Conservation (phyloP, 2,113 vertebrate species). For the Hippopotamus amphibius region DNA sequence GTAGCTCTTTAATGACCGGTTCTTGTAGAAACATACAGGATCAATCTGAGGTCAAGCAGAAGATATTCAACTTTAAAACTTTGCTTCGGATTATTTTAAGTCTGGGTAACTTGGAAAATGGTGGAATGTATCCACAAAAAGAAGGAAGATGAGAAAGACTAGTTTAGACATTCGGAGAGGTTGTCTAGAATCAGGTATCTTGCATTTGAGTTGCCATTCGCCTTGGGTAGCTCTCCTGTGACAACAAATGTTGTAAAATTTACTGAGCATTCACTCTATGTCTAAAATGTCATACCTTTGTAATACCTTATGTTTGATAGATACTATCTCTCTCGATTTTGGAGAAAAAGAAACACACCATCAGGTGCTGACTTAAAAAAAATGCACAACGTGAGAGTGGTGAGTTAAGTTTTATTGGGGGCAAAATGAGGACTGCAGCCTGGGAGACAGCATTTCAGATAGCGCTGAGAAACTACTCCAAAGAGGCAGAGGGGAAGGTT, state of each 20-base stretch:
- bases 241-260: background rate
- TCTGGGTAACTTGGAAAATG: background rate
- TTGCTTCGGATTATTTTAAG: background rate
- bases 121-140: background rate
- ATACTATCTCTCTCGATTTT: background rate
- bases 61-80: background rate
- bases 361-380: too few relatives aligned
- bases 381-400: too few relatives aligned
- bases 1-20: rapidly evolving
- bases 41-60: background rate
- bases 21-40: rapidly evolving
- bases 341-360: background rate
- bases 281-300: background rate
- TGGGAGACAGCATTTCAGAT: too few relatives aligned
- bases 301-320: background rate
- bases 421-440: too few relatives aligned
- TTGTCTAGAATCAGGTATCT: background rate
- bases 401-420: background rate
- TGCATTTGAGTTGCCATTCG: too few relatives aligned
- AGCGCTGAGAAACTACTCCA: too few relatives aligned
- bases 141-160: background rate
- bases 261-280: background rate
- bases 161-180: background rate
- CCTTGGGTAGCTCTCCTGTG: background rate
- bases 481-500: too few relatives aligned